Percentiles rank a stretch among this genome's conserved stretches.
phyloP scores from a whole-genome alignment of 2,888 invertebrate genomes.

The Campopleginae sp. region DNA sequence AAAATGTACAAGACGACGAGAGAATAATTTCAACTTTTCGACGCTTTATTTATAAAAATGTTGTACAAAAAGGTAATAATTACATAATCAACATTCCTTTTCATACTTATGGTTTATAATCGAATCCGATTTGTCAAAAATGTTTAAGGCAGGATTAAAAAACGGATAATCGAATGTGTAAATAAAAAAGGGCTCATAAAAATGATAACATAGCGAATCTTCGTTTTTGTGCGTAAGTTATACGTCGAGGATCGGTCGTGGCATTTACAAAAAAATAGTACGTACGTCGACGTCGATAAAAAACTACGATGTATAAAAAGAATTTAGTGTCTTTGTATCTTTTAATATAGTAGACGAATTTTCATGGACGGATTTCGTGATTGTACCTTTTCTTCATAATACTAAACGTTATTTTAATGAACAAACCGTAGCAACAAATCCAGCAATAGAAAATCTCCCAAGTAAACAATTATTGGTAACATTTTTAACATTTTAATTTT shows the following conservation, averaged over 20 bases:
- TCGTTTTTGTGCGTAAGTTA: not conserved
- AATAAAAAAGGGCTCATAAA: not conserved
- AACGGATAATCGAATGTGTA: not conserved
- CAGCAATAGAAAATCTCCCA: not conserved
- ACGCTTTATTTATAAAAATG: constrained; percentile 67
- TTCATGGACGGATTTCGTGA: constrained; percentile 51
- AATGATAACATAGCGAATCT: not conserved
- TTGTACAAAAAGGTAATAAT: constrained; percentile 67
- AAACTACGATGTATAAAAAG: not conserved
- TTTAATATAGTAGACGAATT: constrained; percentile 25
- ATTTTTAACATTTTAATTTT: not conserved
- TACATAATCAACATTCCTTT: constrained; percentile 62
- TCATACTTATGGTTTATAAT: constrained; percentile 35
- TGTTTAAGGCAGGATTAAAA: constrained; percentile 22
- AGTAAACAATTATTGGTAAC: constrained; percentile 18
- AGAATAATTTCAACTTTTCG: constrained; percentile 44
- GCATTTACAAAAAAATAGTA: not conserved
- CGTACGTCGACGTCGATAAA: not conserved
- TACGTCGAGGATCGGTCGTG: not conserved
- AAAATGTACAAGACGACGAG: not conserved
- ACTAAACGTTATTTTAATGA: constrained; percentile 11
- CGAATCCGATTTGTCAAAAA: constrained; percentile 19
- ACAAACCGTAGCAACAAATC: constrained; percentile 14
- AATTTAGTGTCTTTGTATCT: not conserved
- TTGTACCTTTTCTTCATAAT: not conserved